A percentile compares a stretch with the other conserved stretches of the same genome.
Conservation (phyloP, 2,113 vertebrate genomes). For the Pangasianodon hypophthalmus region DNA sequence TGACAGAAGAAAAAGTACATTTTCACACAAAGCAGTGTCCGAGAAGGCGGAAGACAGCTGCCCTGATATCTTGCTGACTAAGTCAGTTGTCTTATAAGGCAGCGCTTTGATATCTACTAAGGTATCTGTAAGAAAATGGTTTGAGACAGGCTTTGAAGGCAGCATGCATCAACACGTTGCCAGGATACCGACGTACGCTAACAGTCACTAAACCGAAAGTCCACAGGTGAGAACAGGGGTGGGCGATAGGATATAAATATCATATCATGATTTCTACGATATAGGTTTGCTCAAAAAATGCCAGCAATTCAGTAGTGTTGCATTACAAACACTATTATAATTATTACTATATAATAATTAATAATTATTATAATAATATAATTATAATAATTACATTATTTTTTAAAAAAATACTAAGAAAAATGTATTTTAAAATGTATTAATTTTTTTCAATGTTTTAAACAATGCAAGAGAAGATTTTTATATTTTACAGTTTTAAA, state of each 20-base stretch:
- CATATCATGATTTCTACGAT: not conserved
- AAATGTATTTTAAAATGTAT: no score
- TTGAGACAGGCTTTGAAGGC: not conserved
- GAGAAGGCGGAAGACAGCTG: not conserved
- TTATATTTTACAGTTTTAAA: not conserved
- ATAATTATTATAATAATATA: not conserved
- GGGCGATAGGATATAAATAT: not conserved
- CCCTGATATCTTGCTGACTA: not conserved
- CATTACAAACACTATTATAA: not conserved
- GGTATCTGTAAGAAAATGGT: not conserved
- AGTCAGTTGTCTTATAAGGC: not conserved
- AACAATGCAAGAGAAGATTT: no score
- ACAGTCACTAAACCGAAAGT: not conserved
- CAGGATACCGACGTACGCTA: not conserved
- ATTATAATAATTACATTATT: not conserved
- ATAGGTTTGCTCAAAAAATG: not conserved
- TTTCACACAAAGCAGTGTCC: constrained; percentile 59
- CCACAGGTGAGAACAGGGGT: not conserved
- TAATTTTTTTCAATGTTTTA: no score
- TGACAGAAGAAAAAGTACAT: constrained; percentile 78
- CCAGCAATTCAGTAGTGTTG: not conserved
- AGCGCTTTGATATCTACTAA: not conserved
- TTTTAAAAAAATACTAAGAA: no score
- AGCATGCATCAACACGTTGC: not conserved
- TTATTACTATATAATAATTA: not conserved